These are phyloP conservation scores for Hippasteria phrygiana DNA, from an alignment of 53 echinoderm and acorn worm genomes.

Conservation along the genomic window DNA sequence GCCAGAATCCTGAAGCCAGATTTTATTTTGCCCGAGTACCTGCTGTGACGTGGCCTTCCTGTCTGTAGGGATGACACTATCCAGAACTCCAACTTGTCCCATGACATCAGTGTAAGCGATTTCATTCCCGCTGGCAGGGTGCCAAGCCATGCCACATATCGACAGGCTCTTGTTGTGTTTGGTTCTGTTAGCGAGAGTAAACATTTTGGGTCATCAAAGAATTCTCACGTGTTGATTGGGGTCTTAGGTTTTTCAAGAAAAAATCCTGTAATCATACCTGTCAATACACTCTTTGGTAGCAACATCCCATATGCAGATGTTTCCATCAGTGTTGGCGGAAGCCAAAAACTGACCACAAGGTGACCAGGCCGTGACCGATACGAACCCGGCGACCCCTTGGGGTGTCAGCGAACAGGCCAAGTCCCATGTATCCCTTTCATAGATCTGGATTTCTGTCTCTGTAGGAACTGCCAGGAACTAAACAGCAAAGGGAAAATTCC, in stretches of 20 bases:
- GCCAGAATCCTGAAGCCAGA: background rate
- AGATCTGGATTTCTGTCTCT: constrained; percentile 84
- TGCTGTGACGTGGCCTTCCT: constrained; percentile 23
- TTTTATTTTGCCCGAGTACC: constrained; percentile 17
- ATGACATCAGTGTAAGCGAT: constrained; percentile 89
- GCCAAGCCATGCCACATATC: constrained; percentile 82
- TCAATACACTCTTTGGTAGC: constrained; percentile 76
- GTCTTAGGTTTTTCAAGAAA: too few relatives aligned
- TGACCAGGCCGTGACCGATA: constrained; percentile 80
- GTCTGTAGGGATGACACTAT: constrained; percentile 74
- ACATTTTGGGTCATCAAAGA: background rate
- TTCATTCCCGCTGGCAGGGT: constrained; percentile 72
- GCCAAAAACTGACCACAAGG: constrained; percentile 80
- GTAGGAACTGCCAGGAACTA: constrained; percentile 85
- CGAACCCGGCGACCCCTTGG: constrained; percentile 66
- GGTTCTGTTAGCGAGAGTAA: constrained; percentile 53
- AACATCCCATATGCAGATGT: constrained; percentile 84
- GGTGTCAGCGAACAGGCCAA: constrained; percentile 72
- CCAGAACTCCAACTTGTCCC: constrained; percentile 88
- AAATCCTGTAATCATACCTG: constrained; percentile 60
- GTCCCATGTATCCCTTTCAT: constrained; percentile 82
- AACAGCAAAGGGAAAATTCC: background rate
- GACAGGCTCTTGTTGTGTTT: constrained; percentile 87
- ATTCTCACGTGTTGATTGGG: background rate
- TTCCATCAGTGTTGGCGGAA: constrained; percentile 71